Evolutionary conservation across 2,888 invertebrate genomes (phyloP), one percentile per base, ranked within the genome.

Genomic region (Lithosia quadra): DNA sequence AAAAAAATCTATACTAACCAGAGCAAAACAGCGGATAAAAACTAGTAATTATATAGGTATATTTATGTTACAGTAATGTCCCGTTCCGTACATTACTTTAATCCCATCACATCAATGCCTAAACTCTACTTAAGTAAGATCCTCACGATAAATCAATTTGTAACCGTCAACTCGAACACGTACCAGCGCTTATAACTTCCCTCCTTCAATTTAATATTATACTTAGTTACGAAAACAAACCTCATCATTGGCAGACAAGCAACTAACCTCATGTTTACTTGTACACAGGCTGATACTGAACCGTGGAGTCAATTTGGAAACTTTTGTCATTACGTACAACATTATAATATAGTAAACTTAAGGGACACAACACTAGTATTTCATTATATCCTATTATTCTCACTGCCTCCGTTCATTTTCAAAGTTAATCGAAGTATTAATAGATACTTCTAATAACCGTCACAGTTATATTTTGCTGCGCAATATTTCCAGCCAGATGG

Each of bases 111-210:
- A 39, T 60, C 55, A 22, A 67, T 56, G 21, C 11, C 55, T 39
- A 64, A 55, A 68, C 55, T 36, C 22, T 56, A 24, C 21, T 28
- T 11, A 57, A 55, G 22, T 21, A 22, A 39, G 24, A 49, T 49
- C 21, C n/a, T 49, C 61, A 18, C 8, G n/a, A 67, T 69, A 67
- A 59, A 65, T 28, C 69, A 36, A 67, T 74, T 76, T 63, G 58
- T 63, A 65, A 33, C 64, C 64, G 56, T 63, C 55, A 63, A 24
- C 64, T 18, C 8, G 34, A 24, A 36, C 64, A 64, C 64, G 64
- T 64, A 18, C 56, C 55, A 36, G 1, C 57, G 56, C 64, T 64
- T 57, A 64, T 56, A 64, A 64, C 18, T 57, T 64, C 22, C 56
- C 55, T 24, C 15, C 56, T 63, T 1, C 39, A 24, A 64, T 64